Evolutionary conservation across 2,888 invertebrate species (phyloP), one percentile per base, ranked within the genome.

Genomic region (Hyposoter dolosus): DNA sequence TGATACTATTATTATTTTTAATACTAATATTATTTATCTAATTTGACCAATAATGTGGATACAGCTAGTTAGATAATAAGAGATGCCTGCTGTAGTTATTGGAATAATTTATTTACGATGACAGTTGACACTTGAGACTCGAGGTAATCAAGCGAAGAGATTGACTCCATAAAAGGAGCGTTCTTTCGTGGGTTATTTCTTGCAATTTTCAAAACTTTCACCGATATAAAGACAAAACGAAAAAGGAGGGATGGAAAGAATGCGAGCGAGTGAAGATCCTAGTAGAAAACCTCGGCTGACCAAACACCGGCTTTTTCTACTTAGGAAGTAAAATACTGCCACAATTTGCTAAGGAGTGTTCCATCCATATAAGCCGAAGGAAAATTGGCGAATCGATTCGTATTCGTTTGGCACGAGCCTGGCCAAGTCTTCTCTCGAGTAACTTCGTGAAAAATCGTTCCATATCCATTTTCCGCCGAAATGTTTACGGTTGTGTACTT

Each of bases 381-480:
- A 85, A 85, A 85, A 80, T 84, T 87, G 80, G 85, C 86, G 89
- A 90, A 90, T 91, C 91, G 89, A 91, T 92, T 91, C 90, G 91
- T 91, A 92, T 92, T 91, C 91, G 88, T 92, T 92, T 91, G 88
- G 88, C 85, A 83, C 88, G 87, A 87, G 85, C 87, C 87, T 87
- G 88, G 83, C 88, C 89, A 89, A 89, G 88, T 71, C 68, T 85
- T 84, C 72, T 56, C 81, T 78, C 66, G 81, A 85, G 82, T 88
- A 88, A 89, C 84, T 88, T 81, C 87, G 89, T 90, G 90, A 92
- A 91, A 92, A 92, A 92, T 92, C 89, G 90, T 90, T 89, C 81
- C 80, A 83, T 88, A 83, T 84, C 83, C 81, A 85, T 86, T 87
- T 43, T 32, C 7, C 60, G 66, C 19, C 45, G 19, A 15, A 43